Evolutionary conservation across 2,113 vertebrate genomes (phyloP).

Genomic region (Gobius niger): DNA sequence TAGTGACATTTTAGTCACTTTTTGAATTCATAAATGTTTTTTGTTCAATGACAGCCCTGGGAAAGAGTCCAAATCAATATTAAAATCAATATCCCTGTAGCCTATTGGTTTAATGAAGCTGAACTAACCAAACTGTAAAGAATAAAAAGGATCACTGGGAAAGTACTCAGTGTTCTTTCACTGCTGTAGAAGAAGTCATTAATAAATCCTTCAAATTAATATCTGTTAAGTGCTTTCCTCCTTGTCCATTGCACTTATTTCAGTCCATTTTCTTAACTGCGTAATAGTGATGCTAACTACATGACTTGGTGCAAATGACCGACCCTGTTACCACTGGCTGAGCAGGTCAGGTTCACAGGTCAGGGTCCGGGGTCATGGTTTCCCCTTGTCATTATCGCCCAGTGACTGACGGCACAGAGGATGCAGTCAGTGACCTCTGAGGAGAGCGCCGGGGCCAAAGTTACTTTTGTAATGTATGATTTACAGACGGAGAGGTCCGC

Average conservation of each 20-base stretch:
- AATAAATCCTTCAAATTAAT: too few species aligned
- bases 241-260: neutral
- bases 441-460: neutral
- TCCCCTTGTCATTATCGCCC: constrained; percentile 52
- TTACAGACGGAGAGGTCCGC: too few species aligned
- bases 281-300: neutral
- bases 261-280: neutral
- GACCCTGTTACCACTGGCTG: constrained; percentile 24
- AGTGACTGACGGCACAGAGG: constrained; percentile 21
- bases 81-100: neutral
- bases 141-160: neutral
- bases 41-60: neutral
- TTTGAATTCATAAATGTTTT: too few species aligned
- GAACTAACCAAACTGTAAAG: neutral
- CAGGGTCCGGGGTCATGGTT: constrained; percentile 51
- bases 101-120: neutral
- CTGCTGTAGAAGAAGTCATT: neutral
- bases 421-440: constrained; percentile 4
- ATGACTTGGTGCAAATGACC: constrained; percentile 26
- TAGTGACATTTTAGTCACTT: too few species aligned
- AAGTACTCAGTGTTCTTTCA: neutral
- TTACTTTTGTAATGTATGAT: too few species aligned
- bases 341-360: constrained; percentile 62
- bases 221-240: too few species aligned
- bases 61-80: neutral